A percentile compares a stretch with the other conserved stretches of the same genome.
phyloP scores from a whole-genome alignment of 2,113 vertebrate species.

The Odontophorus gujanensis region DNA sequence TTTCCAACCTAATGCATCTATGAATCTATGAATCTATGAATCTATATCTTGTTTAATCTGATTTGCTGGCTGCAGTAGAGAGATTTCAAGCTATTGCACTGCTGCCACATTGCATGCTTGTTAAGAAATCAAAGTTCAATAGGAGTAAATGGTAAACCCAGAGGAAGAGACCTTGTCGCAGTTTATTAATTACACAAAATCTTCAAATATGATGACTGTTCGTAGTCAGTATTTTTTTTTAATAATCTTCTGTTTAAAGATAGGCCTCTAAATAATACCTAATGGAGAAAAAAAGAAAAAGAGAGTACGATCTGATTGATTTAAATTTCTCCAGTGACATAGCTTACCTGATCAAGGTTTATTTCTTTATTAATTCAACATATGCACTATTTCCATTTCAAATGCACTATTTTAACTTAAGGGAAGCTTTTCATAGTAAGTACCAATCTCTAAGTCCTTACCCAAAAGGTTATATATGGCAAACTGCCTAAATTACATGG shows the following conservation, averaged over 20 bases:
- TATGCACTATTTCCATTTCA: slow-evolving; percentile 38
- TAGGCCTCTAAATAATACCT: slow-evolving; percentile 20
- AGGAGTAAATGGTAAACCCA: background rate
- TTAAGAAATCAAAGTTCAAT: background rate
- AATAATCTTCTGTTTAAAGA: background rate
- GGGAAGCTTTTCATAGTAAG: slow-evolving; percentile 4
- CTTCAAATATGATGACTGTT: background rate
- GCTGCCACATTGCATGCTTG: background rate
- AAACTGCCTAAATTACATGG: slow-evolving; percentile 11
- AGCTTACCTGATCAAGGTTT: background rate
- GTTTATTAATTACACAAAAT: background rate
- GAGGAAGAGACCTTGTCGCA: background rate
- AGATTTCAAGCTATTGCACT: background rate
- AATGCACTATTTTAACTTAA: background rate
- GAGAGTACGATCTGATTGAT: background rate
- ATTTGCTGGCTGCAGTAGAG: background rate
- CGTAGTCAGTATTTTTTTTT: background rate
- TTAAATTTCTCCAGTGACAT: slow-evolving; percentile 12
- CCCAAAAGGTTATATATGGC: background rate
- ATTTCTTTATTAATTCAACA: slow-evolving; percentile 27
- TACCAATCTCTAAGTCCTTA: slow-evolving; percentile 13
- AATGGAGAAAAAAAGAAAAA: background rate
- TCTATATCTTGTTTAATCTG: background rate
- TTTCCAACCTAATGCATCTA: too few species aligned
- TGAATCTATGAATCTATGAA: too few species aligned